These are phyloP conservation scores for Pemphredon lugubris DNA, from an alignment of 2,888 invertebrate species.

Conservation along the genomic window DNA sequence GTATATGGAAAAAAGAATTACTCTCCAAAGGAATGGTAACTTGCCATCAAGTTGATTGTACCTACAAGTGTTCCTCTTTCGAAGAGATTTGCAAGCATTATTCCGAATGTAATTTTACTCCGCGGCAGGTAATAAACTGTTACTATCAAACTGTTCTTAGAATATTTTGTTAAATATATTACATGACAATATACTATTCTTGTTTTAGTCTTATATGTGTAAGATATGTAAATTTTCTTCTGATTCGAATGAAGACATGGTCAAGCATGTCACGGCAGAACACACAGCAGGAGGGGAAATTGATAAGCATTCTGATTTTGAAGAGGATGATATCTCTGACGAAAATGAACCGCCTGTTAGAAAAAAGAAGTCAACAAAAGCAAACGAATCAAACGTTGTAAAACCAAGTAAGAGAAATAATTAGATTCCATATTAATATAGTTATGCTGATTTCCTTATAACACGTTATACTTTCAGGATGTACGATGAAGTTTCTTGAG, in stretches of 20 bases:
- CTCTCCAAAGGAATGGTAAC: conserved; percentile 49
- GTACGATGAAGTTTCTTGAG: conserved; percentile 24
- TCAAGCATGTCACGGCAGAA: conserved; percentile 67
- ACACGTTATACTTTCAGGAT: conserved; percentile 32
- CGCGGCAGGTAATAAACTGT: conserved; percentile 58
- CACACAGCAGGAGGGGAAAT: conserved; percentile 62
- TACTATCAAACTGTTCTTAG: background rate
- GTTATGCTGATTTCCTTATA: background rate
- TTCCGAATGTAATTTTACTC: conserved; percentile 69
- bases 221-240: conserved; percentile 73
- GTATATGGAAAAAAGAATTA: conserved; percentile 71
- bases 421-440: no score
- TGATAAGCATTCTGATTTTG: conserved; percentile 46
- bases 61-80: conserved; percentile 60
- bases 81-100: conserved; percentile 75
- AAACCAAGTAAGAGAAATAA: conserved; percentile 9
- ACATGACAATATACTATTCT: conserved; percentile 10
- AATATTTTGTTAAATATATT: background rate
- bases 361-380: conserved; percentile 17
- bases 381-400: background rate
- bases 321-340: conserved; percentile 43
- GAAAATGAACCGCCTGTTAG: conserved; percentile 46
- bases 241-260: conserved; percentile 63
- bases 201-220: conserved; percentile 71
- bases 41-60: conserved; percentile 75